Base-by-base conservation (phyloP, 2,797 vertebrate species). In the Capromys pilorides region DNA sequence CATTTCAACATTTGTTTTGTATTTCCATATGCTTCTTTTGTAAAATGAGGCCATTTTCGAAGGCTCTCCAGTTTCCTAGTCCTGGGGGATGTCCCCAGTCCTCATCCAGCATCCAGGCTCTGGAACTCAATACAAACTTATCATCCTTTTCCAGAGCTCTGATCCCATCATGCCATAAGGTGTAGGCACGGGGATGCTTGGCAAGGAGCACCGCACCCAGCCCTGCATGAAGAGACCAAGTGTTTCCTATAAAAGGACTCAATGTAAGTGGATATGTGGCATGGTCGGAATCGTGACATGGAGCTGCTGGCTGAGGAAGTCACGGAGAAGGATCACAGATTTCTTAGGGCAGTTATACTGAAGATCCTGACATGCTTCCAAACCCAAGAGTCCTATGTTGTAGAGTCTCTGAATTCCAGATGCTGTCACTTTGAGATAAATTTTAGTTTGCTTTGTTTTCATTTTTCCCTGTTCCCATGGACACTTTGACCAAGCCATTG, bases 271-370 rank as follows among this genome's bases (percentile, higher is more conserved):
- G 24, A 22, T 6, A 1, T n/a, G 11, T 6, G 39, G 45, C 10
- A 1, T 14, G 1, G 59, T 8, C 31, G 12, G 61, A 4, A 31
- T 4, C 10, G 5, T 11, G 4, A 3, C 1, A 24, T 45, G 24
- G 9, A 26, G n/a, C 31, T 31, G 13, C 33, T 2, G 22, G 41
- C 28, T n/a, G 5, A 26, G 5, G 14, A 18, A 41, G 33, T 61
- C 1, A 10, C 0, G 4, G 45, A 66, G 28, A 83, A 64, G 11
- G 11, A 28, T 3, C 45, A 5, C 41, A 12, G 41, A 26, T 28
- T 28, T 28, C 41, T 26, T 13, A 77, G 26, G 31, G 62, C 1
- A 22, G 26, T 21, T 39, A 33, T 14, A 22, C 18, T 16, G 14
- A 36, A 8, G n/a, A 26, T 54, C 2, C 13, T 26, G 33, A 2